Base-by-base conservation (phyloP, 2,113 vertebrate genomes). In the Pseudorhombus dupliciocellatus region DNA sequence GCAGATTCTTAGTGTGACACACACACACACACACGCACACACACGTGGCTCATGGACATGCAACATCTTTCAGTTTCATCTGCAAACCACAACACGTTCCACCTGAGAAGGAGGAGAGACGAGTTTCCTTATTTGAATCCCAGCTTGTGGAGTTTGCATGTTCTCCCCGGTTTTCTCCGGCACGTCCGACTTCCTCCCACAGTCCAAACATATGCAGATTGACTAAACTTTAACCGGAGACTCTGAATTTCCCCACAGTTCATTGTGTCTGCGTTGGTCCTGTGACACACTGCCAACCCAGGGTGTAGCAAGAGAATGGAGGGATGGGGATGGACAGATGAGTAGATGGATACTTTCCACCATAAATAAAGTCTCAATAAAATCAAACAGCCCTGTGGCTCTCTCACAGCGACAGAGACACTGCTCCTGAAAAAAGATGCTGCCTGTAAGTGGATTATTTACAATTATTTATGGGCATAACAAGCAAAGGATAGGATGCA, bases 41-140 rank as follows among this genome's bases (percentile, higher is more conserved):
- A 9, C 31, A 2, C 31, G 10, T 34, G 31, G 31, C 31, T 34
- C 10, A 34, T 34, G 31, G 31, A 9, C 31, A 34, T 70, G 71
- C 72, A 79, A 75, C 73, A 68, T 84, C 81, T 81, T 81, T 85
- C 81, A 89, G 56, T 81, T 58, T 80, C 53, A 80, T 81, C 75
- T 72, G 75, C 62, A 53, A 78, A 75, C 59, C 74, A 42, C 67
- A 72, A 77, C 76, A 70, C 70, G 73, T 75, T 54, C 31, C 1
- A 64, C 15, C 65, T 60, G 50, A 67, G 34, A 37, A 37, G 10
- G 12, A 28, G 26, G 26, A 40, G 37, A 40, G 8, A 46, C 15
- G 18, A 46, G 1, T 18, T 7, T 16, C 42, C 18, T 1, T 5
- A 1, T 46, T 20, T 2, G 16, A 46, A 46, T 46, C 34, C 34